Conservation (phyloP, 1,140 invertebrate genomes). For the Campodea augens region DNA sequence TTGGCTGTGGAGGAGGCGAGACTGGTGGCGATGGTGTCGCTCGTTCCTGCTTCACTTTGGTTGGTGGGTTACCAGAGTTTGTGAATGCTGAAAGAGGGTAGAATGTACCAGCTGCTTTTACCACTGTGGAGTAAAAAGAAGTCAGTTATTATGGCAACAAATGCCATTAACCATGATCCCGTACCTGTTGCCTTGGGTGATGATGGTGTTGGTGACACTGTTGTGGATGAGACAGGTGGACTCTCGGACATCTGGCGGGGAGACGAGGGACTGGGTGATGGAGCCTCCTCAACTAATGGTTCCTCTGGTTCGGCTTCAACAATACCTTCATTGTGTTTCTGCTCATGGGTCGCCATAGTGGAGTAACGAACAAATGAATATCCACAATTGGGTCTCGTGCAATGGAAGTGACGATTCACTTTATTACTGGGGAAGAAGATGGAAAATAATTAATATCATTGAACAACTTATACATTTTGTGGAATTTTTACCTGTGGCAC, state of each 20-base stretch:
- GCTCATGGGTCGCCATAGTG: conserved; percentile 52
- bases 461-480: background rate
- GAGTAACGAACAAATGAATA: conserved; percentile 55
- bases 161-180: background rate
- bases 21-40: conserved; percentile 10
- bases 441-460: conserved; percentile 1
- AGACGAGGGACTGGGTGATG: no score
- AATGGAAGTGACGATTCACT: conserved; percentile 55
- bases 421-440: conserved; percentile 33
- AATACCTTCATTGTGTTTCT: conserved; percentile 25
- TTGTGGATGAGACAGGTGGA: no score
- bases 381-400: conserved; percentile 46
- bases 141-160: conserved; percentile 1
- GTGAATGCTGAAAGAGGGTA: conserved; percentile 63
- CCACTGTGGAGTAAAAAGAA: conserved; percentile 34
- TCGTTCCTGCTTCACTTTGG: no score
- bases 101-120: conserved; percentile 82
- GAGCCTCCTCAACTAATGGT: no score
- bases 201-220: no score
- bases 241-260: no score
- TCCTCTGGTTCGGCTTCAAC: conserved; percentile 3
- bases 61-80: no score
- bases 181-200: no score
- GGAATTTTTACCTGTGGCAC: conserved; percentile 34
- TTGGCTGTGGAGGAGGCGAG: conserved; percentile 7